Base-by-base conservation (phyloP, 2,797 vertebrate species). In the Steatocranus sp. region DNA sequence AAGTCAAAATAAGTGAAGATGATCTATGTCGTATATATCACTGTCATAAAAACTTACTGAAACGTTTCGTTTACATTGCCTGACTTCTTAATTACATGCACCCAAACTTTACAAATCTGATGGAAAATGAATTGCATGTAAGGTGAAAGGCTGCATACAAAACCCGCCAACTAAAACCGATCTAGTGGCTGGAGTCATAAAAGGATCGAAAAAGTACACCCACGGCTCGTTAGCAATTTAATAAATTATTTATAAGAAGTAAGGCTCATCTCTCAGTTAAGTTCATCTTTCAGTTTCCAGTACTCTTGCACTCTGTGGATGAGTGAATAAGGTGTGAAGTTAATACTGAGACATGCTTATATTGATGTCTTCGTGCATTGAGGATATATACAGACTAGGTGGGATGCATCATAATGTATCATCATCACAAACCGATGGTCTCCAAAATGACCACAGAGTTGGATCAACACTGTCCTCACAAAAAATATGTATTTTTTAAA, bases 21-120 rank as follows among this genome's bases (percentile, higher is more conserved):
- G 95, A 96, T 96, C 92, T 95, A 95, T 96, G 94, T 76, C 83
- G 92, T 93, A 96, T 96, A 94, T 87, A 95, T 96, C 95, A 96
- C 91, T 96, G 96, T 96, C 96, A 94, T 20, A 80, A 81, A 86
- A 94, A 93, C 93, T 85, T 92, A 93, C 91, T 91, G 93, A 92
- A 92, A 95, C 93, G 92, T 96, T 95, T 94, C 91, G 93, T 95
- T 96, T 95, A 92, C 90, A 91, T 91, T 86, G 87, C 88, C 83
- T 86, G 88, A 93, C 87, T 94, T 92, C 90, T 94, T 95, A 95
- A 96, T 95, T 93, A 94, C 89, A 88, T 86, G 82, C 91, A 84
- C 83, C 83, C 89, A 94, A 94, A 94, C 89, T 94, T 93, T 88
- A 86, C 75, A 81, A 56, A 89, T 93, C 88, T 95, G 89, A 94